Evolutionary conservation across 2,113 vertebrate species (phyloP), one percentile per base, ranked within the genome.

Genomic region (Peromyscus polionotus): DNA sequence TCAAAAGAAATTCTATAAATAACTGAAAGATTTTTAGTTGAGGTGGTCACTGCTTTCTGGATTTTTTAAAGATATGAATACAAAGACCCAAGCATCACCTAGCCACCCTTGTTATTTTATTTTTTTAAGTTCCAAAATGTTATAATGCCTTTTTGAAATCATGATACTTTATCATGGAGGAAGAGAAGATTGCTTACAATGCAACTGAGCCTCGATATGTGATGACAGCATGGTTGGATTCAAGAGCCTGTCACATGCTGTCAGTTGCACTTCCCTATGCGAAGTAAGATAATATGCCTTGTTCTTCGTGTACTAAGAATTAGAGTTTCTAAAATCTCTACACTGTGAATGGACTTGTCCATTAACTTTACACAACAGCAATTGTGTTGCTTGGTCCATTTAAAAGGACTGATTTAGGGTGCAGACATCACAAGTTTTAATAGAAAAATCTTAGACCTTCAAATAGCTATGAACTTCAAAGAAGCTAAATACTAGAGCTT

Each of bases 371-470:
- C 19, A 42, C 24, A 95, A 17, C 54, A 59, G 83, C 67, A 95
- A 4, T 39, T 87, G 39, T 61, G n/a, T 84, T 84, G 75, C 87
- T 0, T 79, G 11, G 59, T 94, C 9, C 36, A 3, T 67, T 72
- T 77, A 88, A n/a, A 83, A 73, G 4, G 9, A 51, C 79, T 88
- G n/a, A 42, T 77, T 39, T 36, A 91, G 17, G 70, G 3, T 81
- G 28, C 20, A 72, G 0, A 70, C 3, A 24, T 28, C 54, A 36
- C 16, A 24, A 54, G 2, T n/a, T 90, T 85, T 57, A 24, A 84
- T 4, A 17, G 26, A 93, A 93, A 97, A 93, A 88, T 48, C 13
- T 63, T 72, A 88, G 22, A 17, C 39, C 42, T 83, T 93, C 39
- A 42, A 65, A 39, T 11, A 65, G 16, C 26, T 65, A 45, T 61